Conservation (phyloP, 2,888 invertebrate genomes). For the Drosophila vallismaia region DNA sequence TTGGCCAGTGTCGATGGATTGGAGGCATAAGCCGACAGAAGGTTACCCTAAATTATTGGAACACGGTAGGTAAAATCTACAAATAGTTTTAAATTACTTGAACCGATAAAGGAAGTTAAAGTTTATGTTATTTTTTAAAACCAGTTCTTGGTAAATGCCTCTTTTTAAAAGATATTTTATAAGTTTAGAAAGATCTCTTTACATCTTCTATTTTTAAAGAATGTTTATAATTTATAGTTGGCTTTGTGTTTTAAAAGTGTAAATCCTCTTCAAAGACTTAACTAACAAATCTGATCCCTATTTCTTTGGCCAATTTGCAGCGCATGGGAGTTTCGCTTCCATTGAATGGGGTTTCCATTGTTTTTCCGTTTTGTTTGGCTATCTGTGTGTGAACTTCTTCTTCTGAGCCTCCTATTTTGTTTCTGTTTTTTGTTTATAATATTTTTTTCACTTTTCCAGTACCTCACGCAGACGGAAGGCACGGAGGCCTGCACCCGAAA, state of each 20-base stretch:
- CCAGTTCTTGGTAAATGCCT: neutral
- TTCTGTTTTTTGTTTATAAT: constrained; percentile 1
- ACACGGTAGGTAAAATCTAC: neutral
- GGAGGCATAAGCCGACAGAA: neutral
- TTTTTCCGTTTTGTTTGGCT: constrained; percentile 41
- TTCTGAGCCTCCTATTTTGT: constrained; percentile 1
- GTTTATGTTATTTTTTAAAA: neutral
- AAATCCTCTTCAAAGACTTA: neutral
- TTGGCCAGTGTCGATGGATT: constrained; percentile 8
- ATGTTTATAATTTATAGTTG: neutral
- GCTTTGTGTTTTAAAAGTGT: neutral
- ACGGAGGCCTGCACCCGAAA: constrained; percentile 32
- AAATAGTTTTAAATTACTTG: neutral
- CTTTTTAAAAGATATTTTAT: neutral
- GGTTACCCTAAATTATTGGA: constrained; percentile 6
- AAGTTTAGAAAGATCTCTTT: neutral
- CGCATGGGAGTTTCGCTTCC: constrained; percentile 19
- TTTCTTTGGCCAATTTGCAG: constrained; percentile 10
- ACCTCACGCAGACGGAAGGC: constrained; percentile 48
- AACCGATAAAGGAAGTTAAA: neutral
- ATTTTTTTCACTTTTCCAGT: constrained; percentile 13
- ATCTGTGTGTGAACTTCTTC: constrained; percentile 61
- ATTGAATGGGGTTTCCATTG: constrained; percentile 21
- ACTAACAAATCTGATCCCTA: constrained; percentile 9
- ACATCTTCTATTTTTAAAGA: neutral